Percentiles rank a stretch among this genome's conserved stretches.
phyloP scores from a whole-genome alignment of 1,140 invertebrate species.

The Chironomus tepperi region DNA sequence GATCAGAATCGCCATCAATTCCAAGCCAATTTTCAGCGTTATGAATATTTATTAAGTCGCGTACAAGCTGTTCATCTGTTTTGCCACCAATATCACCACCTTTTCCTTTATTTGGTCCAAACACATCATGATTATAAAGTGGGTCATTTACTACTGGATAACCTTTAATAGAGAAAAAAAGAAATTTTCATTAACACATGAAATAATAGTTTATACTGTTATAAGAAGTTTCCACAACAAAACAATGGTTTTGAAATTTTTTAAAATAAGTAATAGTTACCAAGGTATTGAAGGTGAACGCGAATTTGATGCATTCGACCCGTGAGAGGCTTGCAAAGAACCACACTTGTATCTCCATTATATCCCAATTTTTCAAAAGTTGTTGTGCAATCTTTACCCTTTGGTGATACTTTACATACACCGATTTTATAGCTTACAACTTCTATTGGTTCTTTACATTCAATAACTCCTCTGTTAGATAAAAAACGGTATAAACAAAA shows the following conservation, averaged over 20 bases:
- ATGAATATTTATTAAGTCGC: slow-evolving; percentile 82
- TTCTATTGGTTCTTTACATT: slow-evolving; percentile 86
- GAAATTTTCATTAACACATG: no score
- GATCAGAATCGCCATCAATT: slow-evolving; percentile 78
- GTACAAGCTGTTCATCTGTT: slow-evolving; percentile 80
- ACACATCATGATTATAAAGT: slow-evolving; percentile 86
- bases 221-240: no score
- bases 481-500: slow-evolving; percentile 27
- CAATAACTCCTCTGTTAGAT: slow-evolving; percentile 62
- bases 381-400: slow-evolving; percentile 85
- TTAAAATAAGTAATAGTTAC: slow-evolving; percentile 47
- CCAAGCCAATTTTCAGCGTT: slow-evolving; percentile 90
- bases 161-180: slow-evolving; percentile 45
- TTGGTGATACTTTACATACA: slow-evolving; percentile 82
- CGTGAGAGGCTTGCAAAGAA: slow-evolving; percentile 85
- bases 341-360: slow-evolving; percentile 83
- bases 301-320: slow-evolving; percentile 98
- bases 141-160: slow-evolving; percentile 96
- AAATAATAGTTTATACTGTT: no score
- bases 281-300: slow-evolving; percentile 96
- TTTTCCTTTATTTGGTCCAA: slow-evolving; percentile 86
- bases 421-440: slow-evolving; percentile 93
- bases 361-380: slow-evolving; percentile 80
- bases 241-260: no score
- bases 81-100: slow-evolving; percentile 86